Base-by-base conservation (phyloP, 2,113 vertebrate genomes). In the Calcarius ornatus region DNA sequence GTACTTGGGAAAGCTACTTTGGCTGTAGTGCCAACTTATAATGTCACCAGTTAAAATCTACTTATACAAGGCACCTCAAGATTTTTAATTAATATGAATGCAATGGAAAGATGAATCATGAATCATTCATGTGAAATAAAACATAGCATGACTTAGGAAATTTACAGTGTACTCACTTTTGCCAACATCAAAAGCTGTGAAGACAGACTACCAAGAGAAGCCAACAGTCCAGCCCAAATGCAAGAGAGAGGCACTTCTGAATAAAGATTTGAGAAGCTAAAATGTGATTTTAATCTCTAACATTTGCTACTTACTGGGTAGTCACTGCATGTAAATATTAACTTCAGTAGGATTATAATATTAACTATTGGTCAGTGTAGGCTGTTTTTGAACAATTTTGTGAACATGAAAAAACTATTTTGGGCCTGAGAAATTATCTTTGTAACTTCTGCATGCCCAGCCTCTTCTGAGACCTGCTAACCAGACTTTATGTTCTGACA, bases 31-130 rank as follows among this genome's bases (percentile, higher is more conserved):
- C 45, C 48, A 92, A 50, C 1, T 5, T 56, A 15, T 2, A 76
- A n/a, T 33, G 63, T 76, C 24, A 80, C 48, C 25, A 63, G 33
- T 91, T 51, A 69, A 89, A 82, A 90, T 85, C 42, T 88, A 70
- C 63, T 90, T 82, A 73, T 40, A 86, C 7, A 64, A 90, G 76
- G 38, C 17, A 86, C n/a, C 12, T 14, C 27, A 43, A 1, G 8
- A 66, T 70, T 88, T 92, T 91, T 90, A 91, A 91, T 82, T 77
- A 79, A 90, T 42, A 57, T 51, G 42, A 78, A 79, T 76, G 43
- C 65, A 75, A 79, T 18, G 54, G 35, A 65, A 94, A 91, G 57
- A 76, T 82, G 84, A 91, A 22, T 76, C 78, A 88, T 4, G 22
- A 24, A n/a, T 84, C 83, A 71, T 35, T 86, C 54, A 82, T 2